A percentile compares a stretch with the other conserved stretches of the same genome.
phyloP scores from a whole-genome alignment of 2,888 invertebrate species.

The Acleris emargana region DNA sequence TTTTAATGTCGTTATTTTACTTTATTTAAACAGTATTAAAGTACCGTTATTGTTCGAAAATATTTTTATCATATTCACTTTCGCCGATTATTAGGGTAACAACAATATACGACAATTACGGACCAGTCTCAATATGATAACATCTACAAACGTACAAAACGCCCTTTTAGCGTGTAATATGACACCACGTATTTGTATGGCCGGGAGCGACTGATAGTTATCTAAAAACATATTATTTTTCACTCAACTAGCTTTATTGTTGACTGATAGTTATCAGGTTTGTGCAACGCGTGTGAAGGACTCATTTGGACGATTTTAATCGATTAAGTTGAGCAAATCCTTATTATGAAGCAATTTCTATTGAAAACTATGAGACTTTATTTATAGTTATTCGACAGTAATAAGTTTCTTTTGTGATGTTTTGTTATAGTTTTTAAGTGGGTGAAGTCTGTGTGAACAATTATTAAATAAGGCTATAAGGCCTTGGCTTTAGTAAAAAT shows the following conservation, averaged over 20 bases:
- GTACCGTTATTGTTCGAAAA: conserved; percentile 11
- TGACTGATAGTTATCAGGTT: conserved; percentile 34
- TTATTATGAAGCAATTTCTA: conserved; percentile 15
- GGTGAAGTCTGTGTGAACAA: neutral
- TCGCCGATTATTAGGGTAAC: conserved; percentile 34
- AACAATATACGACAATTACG: conserved; percentile 35
- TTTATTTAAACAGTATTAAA: neutral
- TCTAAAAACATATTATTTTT: conserved; percentile 44
- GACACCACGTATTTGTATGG: conserved; percentile 37
- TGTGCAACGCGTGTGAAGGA: conserved; percentile 32
- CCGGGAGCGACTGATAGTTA: conserved; percentile 38
- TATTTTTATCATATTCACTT: conserved; percentile 24
- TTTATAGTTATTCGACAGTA: neutral
- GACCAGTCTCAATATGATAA: conserved; percentile 29
- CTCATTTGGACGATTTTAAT: conserved; percentile 10
- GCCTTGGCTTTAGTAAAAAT: too few species aligned
- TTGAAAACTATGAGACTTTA: neutral
- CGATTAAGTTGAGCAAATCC: conserved; percentile 24
- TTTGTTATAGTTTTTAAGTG: neutral
- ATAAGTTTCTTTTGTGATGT: conserved; percentile 7
- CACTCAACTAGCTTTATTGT: conserved; percentile 39
- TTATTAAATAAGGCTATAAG: too few species aligned
- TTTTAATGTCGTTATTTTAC: neutral
- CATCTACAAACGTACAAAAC: conserved; percentile 28
- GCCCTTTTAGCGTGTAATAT: conserved; percentile 33